A percentile compares a stretch with the other conserved stretches of the same genome.
These are phyloP conservation scores for Stichodactyla helianthus DNA, from an alignment of 64 coral and sea anemone genomes.

Conservation along the genomic window DNA sequence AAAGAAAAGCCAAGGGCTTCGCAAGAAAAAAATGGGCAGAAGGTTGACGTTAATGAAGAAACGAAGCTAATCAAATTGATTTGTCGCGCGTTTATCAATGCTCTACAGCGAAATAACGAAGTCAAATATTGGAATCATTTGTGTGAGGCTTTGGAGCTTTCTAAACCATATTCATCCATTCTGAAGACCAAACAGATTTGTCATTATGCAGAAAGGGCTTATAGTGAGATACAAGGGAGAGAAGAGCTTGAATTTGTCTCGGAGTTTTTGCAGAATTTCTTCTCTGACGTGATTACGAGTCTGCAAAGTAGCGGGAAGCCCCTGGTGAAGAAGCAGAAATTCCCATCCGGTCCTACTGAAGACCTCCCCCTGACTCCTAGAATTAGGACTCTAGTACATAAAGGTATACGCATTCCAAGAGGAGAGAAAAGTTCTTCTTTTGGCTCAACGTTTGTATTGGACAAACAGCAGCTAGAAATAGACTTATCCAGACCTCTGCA, in stretches of 20 bases:
- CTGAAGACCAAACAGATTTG: conserved; percentile 55
- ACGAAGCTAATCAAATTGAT: conserved; percentile 61
- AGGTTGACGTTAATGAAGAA: conserved; percentile 38
- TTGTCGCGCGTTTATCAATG: conserved; percentile 56
- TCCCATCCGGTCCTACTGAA: conserved; percentile 26
- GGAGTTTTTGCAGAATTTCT: conserved; percentile 38
- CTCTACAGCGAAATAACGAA: conserved; percentile 68
- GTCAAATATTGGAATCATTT: conserved; percentile 64
- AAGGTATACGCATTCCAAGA: conserved; percentile 31
- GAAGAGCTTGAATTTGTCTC: conserved; percentile 44
- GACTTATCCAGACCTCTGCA: background rate
- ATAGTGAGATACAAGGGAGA: conserved; percentile 21
- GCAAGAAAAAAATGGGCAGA: conserved; percentile 10
- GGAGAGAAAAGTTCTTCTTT: conserved; percentile 31
- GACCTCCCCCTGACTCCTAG: conserved; percentile 37
- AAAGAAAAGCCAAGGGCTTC: conserved; percentile 23
- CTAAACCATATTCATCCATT: conserved; percentile 73
- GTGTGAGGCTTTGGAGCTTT: conserved; percentile 64
- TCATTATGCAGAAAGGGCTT: conserved; percentile 85
- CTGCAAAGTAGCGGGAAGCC: background rate
- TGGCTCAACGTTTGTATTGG: conserved; percentile 37
- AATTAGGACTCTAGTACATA: background rate
- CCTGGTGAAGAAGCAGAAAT: conserved; percentile 8
- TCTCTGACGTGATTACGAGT: conserved; percentile 43
- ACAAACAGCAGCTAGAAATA: conserved; percentile 15